These are phyloP conservation scores for Molanna angustata DNA, from an alignment of 2,888 invertebrate species.

Conservation along the genomic window DNA sequence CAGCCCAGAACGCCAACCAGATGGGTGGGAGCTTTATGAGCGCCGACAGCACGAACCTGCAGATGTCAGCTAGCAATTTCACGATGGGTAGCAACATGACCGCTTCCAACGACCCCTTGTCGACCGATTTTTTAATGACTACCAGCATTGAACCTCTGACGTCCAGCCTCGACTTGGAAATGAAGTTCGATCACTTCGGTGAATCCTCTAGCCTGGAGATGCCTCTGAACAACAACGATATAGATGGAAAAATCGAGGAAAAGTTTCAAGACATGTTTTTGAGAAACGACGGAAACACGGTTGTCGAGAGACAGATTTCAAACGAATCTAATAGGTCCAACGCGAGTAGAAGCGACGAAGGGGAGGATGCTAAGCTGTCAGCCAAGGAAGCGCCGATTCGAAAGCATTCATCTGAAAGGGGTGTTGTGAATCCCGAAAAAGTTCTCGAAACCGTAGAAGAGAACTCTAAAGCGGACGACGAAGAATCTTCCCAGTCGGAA, in stretches of 20 bases:
- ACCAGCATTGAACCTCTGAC: slow-evolving; percentile 46
- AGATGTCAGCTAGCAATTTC: slow-evolving; percentile 50
- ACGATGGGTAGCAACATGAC: slow-evolving; percentile 51
- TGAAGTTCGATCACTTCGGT: slow-evolving; percentile 64
- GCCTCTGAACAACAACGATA: slow-evolving; percentile 11
- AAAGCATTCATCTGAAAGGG: slow-evolving; percentile 23
- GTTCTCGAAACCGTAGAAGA: slow-evolving; percentile 25
- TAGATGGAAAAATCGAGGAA: slow-evolving; percentile 9
- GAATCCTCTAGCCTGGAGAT: slow-evolving; percentile 40
- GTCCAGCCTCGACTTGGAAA: slow-evolving; percentile 54
- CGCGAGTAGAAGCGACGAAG: slow-evolving; percentile 13
- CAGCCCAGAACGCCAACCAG: slow-evolving; percentile 38
- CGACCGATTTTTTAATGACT: slow-evolving; percentile 50
- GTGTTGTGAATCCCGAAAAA: slow-evolving; percentile 6
- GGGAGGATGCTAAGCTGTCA: slow-evolving; percentile 13
- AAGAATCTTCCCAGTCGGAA: slow-evolving; percentile 31
- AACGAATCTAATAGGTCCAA: slow-evolving; percentile 27
- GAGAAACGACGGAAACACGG: slow-evolving; percentile 19
- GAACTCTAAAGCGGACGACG: slow-evolving; percentile 26
- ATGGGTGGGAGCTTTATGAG: slow-evolving; percentile 44
- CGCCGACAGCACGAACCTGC: slow-evolving; percentile 46
- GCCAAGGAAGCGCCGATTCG: slow-evolving; percentile 26
- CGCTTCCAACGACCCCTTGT: slow-evolving; percentile 44
- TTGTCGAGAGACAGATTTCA: slow-evolving; percentile 26
- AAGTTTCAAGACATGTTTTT: slow-evolving; percentile 22